Evolutionary conservation across 2,113 vertebrate genomes (phyloP).

Genomic region (Pyrgilauda ruficollis): DNA sequence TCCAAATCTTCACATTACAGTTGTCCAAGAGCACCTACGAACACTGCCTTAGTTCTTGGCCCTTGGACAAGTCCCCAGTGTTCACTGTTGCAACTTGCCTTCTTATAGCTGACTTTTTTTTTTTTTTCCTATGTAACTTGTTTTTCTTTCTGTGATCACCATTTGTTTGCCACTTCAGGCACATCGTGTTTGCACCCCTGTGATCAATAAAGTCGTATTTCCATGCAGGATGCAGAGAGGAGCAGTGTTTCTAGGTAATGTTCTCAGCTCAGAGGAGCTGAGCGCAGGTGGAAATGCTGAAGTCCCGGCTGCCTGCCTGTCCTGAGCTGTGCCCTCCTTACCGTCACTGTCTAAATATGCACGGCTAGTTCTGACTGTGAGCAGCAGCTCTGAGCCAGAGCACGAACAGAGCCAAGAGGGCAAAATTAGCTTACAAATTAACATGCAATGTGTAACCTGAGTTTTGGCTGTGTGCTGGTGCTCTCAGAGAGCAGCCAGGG

Average conservation of each 20-base stretch:
- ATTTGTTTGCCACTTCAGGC: neutral
- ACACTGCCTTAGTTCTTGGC: constrained; percentile 6
- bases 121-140: neutral
- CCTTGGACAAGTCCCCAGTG: constrained; percentile 23
- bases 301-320: neutral
- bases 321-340: neutral
- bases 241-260: neutral
- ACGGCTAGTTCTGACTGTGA: neutral
- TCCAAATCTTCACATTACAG: neutral
- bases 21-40: constrained; percentile 14
- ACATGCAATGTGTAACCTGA: neutral
- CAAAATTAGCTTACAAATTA: constrained; percentile 33
- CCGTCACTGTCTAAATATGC: neutral
- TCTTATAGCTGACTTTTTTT: neutral
- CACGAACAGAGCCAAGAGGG: neutral
- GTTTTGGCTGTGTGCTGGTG: neutral
- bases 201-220: neutral
- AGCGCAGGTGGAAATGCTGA: neutral
- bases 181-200: neutral
- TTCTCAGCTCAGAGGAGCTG: neutral
- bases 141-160: neutral
- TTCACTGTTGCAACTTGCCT: constrained; percentile 54
- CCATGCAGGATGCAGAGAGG: neutral
- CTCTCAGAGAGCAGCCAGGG: neutral
- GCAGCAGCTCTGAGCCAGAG: neutral